phyloP scores from a whole-genome alignment of 2,888 invertebrate species.

The Achlya flavicornis region DNA sequence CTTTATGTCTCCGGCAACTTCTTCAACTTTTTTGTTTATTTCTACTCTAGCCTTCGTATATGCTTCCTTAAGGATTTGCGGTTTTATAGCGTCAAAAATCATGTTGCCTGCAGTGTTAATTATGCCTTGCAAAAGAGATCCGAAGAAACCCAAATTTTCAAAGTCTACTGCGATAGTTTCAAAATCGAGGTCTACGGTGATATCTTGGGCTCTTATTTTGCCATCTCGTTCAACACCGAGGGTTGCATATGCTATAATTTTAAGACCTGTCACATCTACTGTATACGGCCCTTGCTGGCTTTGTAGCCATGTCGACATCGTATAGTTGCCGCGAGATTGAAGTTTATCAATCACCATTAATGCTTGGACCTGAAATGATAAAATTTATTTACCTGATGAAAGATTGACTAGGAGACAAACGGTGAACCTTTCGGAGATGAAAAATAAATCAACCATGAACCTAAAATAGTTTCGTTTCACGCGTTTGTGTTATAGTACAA shows the following conservation, averaged over 20 bases:
- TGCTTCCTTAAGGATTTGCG: conserved; percentile 90
- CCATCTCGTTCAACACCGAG: conserved; percentile 90
- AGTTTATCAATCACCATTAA: conserved; percentile 88
- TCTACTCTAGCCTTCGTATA: conserved; percentile 89
- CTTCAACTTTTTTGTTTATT: conserved; percentile 89
- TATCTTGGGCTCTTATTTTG: conserved; percentile 89
- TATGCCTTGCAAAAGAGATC: conserved; percentile 87
- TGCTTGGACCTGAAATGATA: conserved; percentile 85
- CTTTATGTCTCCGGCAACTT: conserved; percentile 86
- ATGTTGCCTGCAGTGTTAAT: conserved; percentile 92
- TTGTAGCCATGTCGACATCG: conserved; percentile 87
- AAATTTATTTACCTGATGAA: background rate
- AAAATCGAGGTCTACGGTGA: conserved; percentile 91
- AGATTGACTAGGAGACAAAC: no score
- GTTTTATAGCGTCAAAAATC: conserved; percentile 94
- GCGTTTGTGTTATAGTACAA: no score
- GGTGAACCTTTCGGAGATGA: no score
- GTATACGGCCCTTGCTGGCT: conserved; percentile 89
- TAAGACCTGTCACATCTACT: conserved; percentile 88
- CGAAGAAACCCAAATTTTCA: conserved; percentile 91
- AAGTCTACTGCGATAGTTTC: conserved; percentile 91
- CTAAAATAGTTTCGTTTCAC: no score
- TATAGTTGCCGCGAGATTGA: conserved; percentile 89
- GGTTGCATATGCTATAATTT: conserved; percentile 86
- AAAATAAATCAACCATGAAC: no score